Evolutionary conservation across 2,797 vertebrate genomes (phyloP).

Genomic region (Syndactyla subalaris): DNA sequence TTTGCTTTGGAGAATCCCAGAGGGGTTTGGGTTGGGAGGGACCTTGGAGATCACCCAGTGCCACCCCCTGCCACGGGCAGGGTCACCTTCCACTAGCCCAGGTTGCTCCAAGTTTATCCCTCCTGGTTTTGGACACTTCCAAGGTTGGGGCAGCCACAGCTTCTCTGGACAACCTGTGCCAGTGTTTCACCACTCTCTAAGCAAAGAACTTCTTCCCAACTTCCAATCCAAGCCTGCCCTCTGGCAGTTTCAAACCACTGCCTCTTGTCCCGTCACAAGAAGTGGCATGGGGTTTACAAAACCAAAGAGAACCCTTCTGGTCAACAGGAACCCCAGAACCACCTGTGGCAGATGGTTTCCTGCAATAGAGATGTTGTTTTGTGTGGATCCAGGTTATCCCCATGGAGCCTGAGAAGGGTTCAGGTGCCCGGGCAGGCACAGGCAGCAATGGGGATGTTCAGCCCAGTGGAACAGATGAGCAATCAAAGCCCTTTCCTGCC

Average conservation of each 20-base stretch:
- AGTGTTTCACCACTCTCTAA: not conserved
- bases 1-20: too few species aligned
- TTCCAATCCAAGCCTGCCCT: not conserved
- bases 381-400: not conserved
- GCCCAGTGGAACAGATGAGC: not conserved
- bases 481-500: not conserved
- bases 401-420: not conserved
- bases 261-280: too few species aligned
- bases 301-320: not conserved
- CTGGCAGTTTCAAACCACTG: not conserved
- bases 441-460: not conserved
- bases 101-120: rapidly evolving
- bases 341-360: not conserved
- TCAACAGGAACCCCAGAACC: not conserved
- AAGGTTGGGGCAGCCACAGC: not conserved
- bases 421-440: not conserved
- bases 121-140: not conserved
- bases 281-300: not conserved
- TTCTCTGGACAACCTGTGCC: not conserved
- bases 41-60: not conserved
- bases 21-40: not conserved
- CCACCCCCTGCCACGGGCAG: not conserved
- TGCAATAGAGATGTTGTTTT: not conserved
- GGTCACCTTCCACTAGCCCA: not conserved
- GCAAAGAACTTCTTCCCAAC: not conserved